These are phyloP conservation scores for Smutsia temminckii DNA, from an alignment of 2,797 vertebrate genomes.

Conservation along the genomic window DNA sequence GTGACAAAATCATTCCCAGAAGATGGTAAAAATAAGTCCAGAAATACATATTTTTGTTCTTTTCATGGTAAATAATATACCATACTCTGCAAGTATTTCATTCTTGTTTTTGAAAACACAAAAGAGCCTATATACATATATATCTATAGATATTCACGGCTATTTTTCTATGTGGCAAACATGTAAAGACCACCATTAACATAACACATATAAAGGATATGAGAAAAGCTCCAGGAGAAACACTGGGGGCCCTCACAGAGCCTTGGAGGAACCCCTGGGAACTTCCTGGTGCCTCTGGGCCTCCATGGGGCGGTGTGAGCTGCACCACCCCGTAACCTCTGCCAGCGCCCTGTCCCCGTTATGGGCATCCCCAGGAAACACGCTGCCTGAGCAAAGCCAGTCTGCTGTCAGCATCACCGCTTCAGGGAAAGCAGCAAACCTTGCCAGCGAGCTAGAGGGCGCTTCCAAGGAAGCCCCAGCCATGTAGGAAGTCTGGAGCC, in stretches of 20 bases:
- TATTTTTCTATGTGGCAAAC: neutral
- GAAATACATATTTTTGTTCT: constrained; percentile 69
- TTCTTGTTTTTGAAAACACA: constrained; percentile 44
- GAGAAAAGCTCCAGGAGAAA: neutral
- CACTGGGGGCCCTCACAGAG: neutral
- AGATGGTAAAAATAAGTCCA: constrained; percentile 70
- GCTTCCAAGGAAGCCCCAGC: neutral
- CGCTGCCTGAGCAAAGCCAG: fast-evolving
- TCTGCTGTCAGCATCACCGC: fast-evolving
- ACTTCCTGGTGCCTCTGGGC: fast-evolving
- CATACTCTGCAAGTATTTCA: constrained; percentile 29
- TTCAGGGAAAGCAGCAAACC: neutral
- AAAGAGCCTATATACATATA: neutral
- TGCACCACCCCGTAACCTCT: neutral
- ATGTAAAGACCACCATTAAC: neutral
- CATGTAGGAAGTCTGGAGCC: fast-evolving
- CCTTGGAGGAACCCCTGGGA: neutral
- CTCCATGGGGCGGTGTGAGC: neutral
- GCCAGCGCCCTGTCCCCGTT: fast-evolving
- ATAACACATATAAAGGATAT: neutral
- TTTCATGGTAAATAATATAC: constrained; percentile 64
- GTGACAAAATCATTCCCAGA: constrained; percentile 62
- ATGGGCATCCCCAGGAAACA: neutral
- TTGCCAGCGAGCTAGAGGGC: fast-evolving
- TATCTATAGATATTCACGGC: neutral